Base-by-base conservation (phyloP, 2,888 invertebrate species). In the Epistrophella euchroma region DNA sequence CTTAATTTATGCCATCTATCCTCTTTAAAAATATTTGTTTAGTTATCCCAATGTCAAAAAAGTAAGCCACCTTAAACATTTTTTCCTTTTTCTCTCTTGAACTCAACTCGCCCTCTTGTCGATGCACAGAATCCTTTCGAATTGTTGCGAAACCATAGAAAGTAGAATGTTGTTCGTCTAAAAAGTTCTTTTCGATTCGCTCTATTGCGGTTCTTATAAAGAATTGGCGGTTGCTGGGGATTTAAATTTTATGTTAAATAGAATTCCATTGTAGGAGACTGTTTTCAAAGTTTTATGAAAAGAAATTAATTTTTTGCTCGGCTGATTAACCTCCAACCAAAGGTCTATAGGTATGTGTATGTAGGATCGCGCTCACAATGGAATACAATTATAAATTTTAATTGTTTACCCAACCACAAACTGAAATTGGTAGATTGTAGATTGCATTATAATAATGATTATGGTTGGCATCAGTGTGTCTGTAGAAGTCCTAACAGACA, bases 361-460 rank as follows among this genome's bases (percentile, higher is more conserved):
- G 7, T 32, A 35, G 22, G 35, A 22, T 43, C 15, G 32, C 25
- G 25, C 28, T 19, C 56, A 84, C 80, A 85, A 80, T 85, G 76
- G 68, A 85, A 85, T 85, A 80, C 84, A 85, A 85, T 85, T 85
- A 85, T 76, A 85, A 85, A 84, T 76, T 80, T 85, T 85, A 85
- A 85, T 85, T 80, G 75, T 76, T 2, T 35, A n/a, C 58, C 28
- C 68, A 47, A 60, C 58, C 75, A 66, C 66, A 68, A 68, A 68
- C 35, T 68, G 35, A 68, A 68, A 68, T 68, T 68, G 50, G 50
- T 52, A 35, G 68, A 47, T 35, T 45, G 28, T 32, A 22, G 55
- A 32, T 56, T 56, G 56, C 37, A 22, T 25, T 62, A 62, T 25
- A 11, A 56, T 35, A 32, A 35, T 35, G 2, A n/a, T 35, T 28